Evolutionary conservation across 2,113 vertebrate genomes (phyloP).

Genomic region (Corapipo altera): DNA sequence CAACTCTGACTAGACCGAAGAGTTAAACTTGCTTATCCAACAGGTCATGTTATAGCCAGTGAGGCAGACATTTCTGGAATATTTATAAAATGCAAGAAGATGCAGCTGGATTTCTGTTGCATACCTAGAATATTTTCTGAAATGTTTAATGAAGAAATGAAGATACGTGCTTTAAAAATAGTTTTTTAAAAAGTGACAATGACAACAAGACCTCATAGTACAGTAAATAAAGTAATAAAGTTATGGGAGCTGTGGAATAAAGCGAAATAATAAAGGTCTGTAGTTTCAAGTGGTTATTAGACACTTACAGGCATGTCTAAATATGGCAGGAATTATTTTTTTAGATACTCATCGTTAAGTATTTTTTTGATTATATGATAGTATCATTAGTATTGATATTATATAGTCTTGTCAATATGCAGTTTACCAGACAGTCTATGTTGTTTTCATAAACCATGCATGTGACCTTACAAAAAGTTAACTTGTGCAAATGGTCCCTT

Average conservation of each 20-base stretch:
- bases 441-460: not conserved
- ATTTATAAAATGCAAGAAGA: conserved; percentile 48
- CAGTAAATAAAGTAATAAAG: not conserved
- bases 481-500: not conserved
- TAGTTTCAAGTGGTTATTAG: not conserved
- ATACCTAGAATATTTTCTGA: conserved; percentile 61
- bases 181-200: not conserved
- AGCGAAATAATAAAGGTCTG: not conserved
- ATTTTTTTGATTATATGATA: not conserved
- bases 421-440: not conserved
- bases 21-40: conserved; percentile 65
- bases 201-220: not conserved
- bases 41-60: conserved; percentile 38
- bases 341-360: not conserved
- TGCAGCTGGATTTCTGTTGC: conserved; percentile 61
- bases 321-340: not conserved
- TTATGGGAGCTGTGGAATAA: not conserved
- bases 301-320: not conserved
- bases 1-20: conserved; percentile 43
- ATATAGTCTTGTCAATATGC: not conserved
- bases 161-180: not conserved
- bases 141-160: conserved; percentile 45
- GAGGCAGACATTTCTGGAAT: conserved; percentile 72
- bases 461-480: not conserved
- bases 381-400: not conserved